Conservation (phyloP, 2,797 vertebrate species). For the Crenichthys baileyi region DNA sequence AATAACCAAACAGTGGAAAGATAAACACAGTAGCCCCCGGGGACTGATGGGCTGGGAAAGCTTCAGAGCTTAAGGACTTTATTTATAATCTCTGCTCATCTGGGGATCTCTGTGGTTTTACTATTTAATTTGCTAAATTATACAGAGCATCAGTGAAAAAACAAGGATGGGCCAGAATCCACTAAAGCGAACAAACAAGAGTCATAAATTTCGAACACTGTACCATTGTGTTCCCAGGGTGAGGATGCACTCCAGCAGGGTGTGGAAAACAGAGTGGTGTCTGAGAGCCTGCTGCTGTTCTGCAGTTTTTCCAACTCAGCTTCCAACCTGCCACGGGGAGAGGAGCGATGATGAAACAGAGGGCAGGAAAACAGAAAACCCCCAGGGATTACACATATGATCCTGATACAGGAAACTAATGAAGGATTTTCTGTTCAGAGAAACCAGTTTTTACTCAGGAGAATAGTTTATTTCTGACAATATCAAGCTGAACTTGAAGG, state of each 20-base stretch:
- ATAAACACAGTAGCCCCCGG: conserved; percentile 32
- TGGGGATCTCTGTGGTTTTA: conserved; percentile 27
- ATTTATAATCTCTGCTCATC: conserved; percentile 37
- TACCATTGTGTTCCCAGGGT: conserved; percentile 79
- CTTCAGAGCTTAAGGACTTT: conserved; percentile 28
- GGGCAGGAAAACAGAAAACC: neutral
- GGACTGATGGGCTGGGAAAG: conserved; percentile 30
- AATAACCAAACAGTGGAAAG: conserved; percentile 37
- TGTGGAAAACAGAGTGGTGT: conserved; percentile 78
- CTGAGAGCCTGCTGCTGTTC: conserved; percentile 68
- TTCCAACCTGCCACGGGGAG: conserved; percentile 73
- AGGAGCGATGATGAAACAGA: neutral
- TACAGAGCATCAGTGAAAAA: conserved; percentile 20
- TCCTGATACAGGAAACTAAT: neutral
- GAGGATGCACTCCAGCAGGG: conserved; percentile 80
- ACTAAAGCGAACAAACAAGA: conserved; percentile 28
- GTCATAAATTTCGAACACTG: conserved; percentile 26
- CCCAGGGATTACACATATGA: neutral
- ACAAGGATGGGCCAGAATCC: neutral
- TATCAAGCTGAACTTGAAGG: neutral
- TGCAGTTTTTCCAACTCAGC: conserved; percentile 84
- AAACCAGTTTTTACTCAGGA: neutral
- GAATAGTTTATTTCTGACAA: neutral
- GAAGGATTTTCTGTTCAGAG: neutral
- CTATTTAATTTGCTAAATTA: conserved; percentile 30